Percentiles rank a stretch among this genome's conserved stretches.
Evolutionary conservation across 2,888 invertebrate species (phyloP).

Genomic region (Sarcophaga subvicina): DNA sequence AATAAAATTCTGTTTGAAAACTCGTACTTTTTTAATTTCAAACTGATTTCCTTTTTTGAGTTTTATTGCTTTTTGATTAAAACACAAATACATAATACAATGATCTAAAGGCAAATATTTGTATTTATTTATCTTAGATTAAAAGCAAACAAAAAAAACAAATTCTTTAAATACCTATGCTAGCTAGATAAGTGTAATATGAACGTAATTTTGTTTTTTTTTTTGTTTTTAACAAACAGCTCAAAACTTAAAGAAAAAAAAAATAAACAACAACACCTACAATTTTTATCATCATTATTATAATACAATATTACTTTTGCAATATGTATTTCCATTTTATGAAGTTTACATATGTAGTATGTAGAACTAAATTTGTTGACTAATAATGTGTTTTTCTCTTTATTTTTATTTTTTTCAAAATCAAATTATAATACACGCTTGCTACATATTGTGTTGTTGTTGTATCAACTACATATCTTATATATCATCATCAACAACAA

Average conservation of each 20-base stretch:
- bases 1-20: too few species aligned
- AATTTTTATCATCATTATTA: conserved; percentile 23
- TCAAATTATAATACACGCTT: not conserved
- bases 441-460: not conserved
- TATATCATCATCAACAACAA: not conserved
- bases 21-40: not conserved
- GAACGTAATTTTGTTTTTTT: not conserved
- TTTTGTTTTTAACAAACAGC: not conserved
- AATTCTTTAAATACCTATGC: conserved; percentile 45
- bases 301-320: conserved; percentile 19
- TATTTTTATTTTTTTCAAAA: not conserved
- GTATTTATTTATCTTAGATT: conserved; percentile 22
- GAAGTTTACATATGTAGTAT: not conserved
- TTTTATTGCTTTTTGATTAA: conserved; percentile 42
- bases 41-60: not conserved
- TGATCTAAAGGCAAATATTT: not conserved
- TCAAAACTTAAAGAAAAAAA: not conserved
- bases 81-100: not conserved
- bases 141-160: conserved; percentile 4
- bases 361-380: not conserved
- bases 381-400: conserved; percentile 16
- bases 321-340: not conserved
- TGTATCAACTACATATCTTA: not conserved
- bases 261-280: not conserved
- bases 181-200: conserved; percentile 56